phyloP scores from a whole-genome alignment of 2,113 vertebrate genomes.

The Channa argus region DNA sequence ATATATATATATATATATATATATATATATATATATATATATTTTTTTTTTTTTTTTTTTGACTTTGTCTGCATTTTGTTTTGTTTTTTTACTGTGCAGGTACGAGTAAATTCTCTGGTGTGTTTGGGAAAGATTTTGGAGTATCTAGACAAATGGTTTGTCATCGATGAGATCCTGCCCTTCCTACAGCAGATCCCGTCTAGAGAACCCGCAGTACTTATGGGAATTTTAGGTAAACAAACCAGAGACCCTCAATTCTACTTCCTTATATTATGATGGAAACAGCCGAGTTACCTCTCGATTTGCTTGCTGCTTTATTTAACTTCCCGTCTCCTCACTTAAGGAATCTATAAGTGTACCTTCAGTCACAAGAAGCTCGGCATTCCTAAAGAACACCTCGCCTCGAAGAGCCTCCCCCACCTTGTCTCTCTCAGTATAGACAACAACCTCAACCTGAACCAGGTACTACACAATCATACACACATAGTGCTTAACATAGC shows the following conservation, averaged over 20 bases:
- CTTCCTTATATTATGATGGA: background rate
- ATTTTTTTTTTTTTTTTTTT: no score
- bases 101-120: constrained; percentile 97
- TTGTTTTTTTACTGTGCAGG: constrained; percentile 75
- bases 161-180: constrained; percentile 97
- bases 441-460: constrained; percentile 97
- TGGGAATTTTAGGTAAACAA: constrained; percentile 95
- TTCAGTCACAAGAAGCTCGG: constrained; percentile 98
- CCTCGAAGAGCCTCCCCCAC: constrained; percentile 93
- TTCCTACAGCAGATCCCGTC: constrained; percentile 99
- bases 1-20: background rate
- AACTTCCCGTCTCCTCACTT: background rate
- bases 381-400: constrained; percentile 97
- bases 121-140: constrained; percentile 98
- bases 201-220: constrained; percentile 96
- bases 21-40: background rate
- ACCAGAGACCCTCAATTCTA: background rate
- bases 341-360: constrained; percentile 99
- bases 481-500: no score
- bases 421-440: constrained; percentile 97
- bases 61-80: background rate
- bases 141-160: constrained; percentile 98
- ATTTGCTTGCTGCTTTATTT: background rate
- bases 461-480: constrained; percentile 81
- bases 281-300: background rate